Conservation (phyloP, 2,113 vertebrate species). For the Cheilinus undulatus region DNA sequence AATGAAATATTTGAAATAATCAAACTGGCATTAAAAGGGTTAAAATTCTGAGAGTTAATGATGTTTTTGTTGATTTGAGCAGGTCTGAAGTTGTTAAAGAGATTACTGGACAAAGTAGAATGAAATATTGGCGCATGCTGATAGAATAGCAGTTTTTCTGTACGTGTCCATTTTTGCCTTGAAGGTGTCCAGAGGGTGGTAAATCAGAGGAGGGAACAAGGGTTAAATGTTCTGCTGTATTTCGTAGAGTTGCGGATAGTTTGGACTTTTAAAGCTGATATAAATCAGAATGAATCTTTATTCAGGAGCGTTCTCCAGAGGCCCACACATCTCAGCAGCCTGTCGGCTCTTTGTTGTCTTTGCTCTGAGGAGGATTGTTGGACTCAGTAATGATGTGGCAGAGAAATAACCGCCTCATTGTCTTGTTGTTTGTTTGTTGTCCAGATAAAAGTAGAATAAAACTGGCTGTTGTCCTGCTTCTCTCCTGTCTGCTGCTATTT, state of each 20-base stretch:
- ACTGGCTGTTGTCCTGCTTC: background rate
- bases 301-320: background rate
- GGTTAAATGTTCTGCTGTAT: background rate
- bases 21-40: too few species aligned
- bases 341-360: background rate
- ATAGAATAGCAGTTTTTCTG: too few species aligned
- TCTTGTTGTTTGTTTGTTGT: slow-evolving; percentile 17
- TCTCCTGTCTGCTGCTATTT: slow-evolving; percentile 8
- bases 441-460: slow-evolving; percentile 4
- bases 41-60: too few species aligned
- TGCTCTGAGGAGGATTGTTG: background rate
- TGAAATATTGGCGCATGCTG: too few species aligned
- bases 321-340: background rate
- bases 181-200: too few species aligned
- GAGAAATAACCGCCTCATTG: background rate
- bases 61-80: too few species aligned
- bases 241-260: background rate
- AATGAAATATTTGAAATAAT: too few species aligned
- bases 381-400: background rate
- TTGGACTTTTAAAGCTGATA: background rate
- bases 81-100: too few species aligned
- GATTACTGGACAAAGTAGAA: too few species aligned
- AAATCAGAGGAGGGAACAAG: too few species aligned
- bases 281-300: background rate
- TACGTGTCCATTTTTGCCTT: too few species aligned